Percentiles rank a stretch among this genome's conserved stretches.
phyloP scores from a whole-genome alignment of 2,888 invertebrate genomes.

The Incurvaria masculella region DNA sequence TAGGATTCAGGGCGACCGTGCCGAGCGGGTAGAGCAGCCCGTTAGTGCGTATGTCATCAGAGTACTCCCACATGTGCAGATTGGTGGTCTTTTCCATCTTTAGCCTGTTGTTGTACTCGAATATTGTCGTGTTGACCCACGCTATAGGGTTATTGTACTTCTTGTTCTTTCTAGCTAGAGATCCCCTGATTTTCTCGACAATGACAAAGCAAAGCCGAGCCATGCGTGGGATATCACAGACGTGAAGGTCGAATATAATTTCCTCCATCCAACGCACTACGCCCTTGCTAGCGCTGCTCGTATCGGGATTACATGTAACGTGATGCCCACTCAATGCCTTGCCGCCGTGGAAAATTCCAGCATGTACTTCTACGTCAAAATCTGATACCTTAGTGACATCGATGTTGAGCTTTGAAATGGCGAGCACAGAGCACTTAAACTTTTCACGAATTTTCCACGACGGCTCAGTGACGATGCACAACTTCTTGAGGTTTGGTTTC shows the following conservation, averaged over 20 bases:
- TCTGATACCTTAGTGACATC: constrained; percentile 69
- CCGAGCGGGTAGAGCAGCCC: constrained; percentile 85
- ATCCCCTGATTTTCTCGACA: constrained; percentile 71
- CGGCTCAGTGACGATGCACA: constrained; percentile 52
- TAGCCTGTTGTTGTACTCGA: constrained; percentile 85
- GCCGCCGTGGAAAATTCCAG: constrained; percentile 87
- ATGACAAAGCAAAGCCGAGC: constrained; percentile 86
- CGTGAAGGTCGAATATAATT: constrained; percentile 74
- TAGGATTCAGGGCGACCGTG: constrained; percentile 86
- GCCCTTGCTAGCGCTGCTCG: constrained; percentile 48
- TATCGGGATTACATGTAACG: constrained; percentile 61
- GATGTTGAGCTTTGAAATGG: constrained; percentile 73
- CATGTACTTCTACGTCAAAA: constrained; percentile 78
- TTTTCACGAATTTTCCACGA: constrained; percentile 69
- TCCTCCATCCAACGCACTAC: constrained; percentile 70
- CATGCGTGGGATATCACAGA: constrained; percentile 83
- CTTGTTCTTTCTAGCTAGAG: constrained; percentile 32
- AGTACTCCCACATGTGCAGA: constrained; percentile 87
- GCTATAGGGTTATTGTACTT: constrained; percentile 73
- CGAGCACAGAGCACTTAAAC: constrained; percentile 68
- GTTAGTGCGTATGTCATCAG: constrained; percentile 77
- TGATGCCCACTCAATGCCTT: constrained; percentile 78
- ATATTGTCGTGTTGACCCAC: constrained; percentile 91
- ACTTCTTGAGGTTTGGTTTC: constrained; percentile 62
- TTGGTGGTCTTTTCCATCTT: constrained; percentile 77